Evolutionary conservation across 2,797 vertebrate species (phyloP), one percentile per base, ranked within the genome.

Genomic region (Esox lucius): DNA sequence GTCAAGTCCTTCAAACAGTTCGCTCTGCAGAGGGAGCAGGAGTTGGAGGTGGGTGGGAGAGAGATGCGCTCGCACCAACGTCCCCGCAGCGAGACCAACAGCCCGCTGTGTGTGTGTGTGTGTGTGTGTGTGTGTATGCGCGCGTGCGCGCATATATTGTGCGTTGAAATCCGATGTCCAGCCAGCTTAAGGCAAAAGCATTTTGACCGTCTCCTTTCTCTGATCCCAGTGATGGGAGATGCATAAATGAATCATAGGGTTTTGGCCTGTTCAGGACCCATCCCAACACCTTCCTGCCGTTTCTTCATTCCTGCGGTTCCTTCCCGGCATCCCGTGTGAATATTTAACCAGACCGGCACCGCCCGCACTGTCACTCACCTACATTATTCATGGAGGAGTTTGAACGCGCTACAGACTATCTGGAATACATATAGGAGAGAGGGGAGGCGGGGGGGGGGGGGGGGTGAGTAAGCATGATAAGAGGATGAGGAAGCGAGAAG

Each of bases 1-100:
- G 97, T 98, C 91, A 99, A 98, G 90, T 99, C 97, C 0, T 99
- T 99, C 87, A 97, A 98, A 74, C 98, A 99, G 86, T 99, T 99
- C 35, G 97, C 98, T 62, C 92, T 99, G 78, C 97, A 99, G 93
- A 91, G 97, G 67, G 98, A 99, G 89, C 98, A 99, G 87, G 98
- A 98, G 85, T 87, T 99, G 83, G 98, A 99, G 97, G 98, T 99
- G 89, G 78, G 90, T 65, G 33, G 39, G 15, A 49, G 24, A 19
- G 31, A 33, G 16, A 24, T 6, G 61, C 11, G n/a, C 75, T 62
- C 62, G 65, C 71, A 64, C 35, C 12, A 7, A 15, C 19, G 15
- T 71, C 8, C 61, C 51, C 46, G 0, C 48, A 11, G 68, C 4
- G 22, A 48, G 11, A 16, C 15, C 19, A 11, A 26, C 6, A 2